phyloP scores from a whole-genome alignment of 2,888 invertebrate species.

The Sericinus montela region DNA sequence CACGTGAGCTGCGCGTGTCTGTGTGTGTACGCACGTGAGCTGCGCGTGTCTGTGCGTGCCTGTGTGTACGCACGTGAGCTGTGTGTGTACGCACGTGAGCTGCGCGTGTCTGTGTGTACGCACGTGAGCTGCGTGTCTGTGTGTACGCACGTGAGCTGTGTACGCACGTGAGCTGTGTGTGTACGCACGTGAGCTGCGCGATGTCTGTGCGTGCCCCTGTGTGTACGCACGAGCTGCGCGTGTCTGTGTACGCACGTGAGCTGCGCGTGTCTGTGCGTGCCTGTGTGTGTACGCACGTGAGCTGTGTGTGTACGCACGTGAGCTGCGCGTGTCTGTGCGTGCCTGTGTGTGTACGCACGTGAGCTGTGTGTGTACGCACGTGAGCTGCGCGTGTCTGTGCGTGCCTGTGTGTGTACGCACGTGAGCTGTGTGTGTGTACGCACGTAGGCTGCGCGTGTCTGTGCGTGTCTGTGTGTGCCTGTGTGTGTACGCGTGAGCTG shows the following conservation, averaged over 20 bases:
- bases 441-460: neutral
- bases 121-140: no score
- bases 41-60: neutral
- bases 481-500: slow-evolving; percentile 85
- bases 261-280: slow-evolving; percentile 69
- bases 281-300: slow-evolving; percentile 83
- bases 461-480: no score
- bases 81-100: slow-evolving; percentile 85
- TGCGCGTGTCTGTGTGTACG: neutral
- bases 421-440: slow-evolving; percentile 83
- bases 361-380: slow-evolving; percentile 87
- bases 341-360: neutral
- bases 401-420: slow-evolving; percentile 90
- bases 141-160: no score
- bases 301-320: slow-evolving; percentile 93
- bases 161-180: no score
- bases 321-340: slow-evolving; percentile 77
- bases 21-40: slow-evolving; percentile 62
- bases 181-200: slow-evolving; percentile 46
- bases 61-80: neutral
- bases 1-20: slow-evolving; percentile 87
- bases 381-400: slow-evolving; percentile 16
- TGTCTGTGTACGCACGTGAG: neutral
- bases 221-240: neutral
- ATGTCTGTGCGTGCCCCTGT: slow-evolving; percentile 49